These are phyloP conservation scores for Zosterops pallidus DNA, from an alignment of 2,113 vertebrate genomes.

Conservation along the genomic window DNA sequence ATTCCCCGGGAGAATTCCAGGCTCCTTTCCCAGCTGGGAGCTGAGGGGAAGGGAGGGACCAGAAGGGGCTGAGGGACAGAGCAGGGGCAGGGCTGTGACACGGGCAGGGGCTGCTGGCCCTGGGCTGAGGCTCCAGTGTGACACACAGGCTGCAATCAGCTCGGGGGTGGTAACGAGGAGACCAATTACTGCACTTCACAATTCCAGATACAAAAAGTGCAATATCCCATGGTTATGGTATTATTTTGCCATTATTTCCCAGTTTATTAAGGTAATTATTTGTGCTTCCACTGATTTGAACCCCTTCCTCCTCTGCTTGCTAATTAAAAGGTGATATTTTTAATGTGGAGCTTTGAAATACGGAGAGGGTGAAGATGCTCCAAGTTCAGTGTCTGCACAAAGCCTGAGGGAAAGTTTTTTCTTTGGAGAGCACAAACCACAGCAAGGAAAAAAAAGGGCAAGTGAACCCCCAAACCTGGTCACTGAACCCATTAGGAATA, in stretches of 20 bases:
- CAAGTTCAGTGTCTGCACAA: not conserved
- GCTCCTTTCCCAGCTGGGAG: not conserved
- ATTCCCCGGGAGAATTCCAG: not conserved
- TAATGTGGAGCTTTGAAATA: not conserved
- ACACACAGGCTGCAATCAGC: too few species aligned
- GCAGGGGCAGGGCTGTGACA: not conserved
- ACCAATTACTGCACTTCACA: not conserved
- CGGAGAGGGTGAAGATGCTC: too few species aligned
- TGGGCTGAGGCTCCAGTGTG: not conserved
- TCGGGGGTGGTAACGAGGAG: too few species aligned
- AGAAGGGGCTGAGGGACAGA: too few species aligned
- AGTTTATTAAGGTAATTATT: not conserved
- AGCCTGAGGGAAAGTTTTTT: not conserved
- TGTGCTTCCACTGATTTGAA: not conserved
- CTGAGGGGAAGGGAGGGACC: too few species aligned
- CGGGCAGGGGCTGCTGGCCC: not conserved
- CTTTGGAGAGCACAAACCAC: not conserved
- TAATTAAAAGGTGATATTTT: not conserved
- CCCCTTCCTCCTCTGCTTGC: not conserved
- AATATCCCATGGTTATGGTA: fast-evolving
- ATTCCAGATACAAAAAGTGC: not conserved
- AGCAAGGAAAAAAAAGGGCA: not conserved
- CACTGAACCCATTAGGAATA: not conserved
- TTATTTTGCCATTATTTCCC: not conserved
- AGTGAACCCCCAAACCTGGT: not conserved